phyloP scores from a whole-genome alignment of 2,888 invertebrate species.

The Plebejus anna region DNA sequence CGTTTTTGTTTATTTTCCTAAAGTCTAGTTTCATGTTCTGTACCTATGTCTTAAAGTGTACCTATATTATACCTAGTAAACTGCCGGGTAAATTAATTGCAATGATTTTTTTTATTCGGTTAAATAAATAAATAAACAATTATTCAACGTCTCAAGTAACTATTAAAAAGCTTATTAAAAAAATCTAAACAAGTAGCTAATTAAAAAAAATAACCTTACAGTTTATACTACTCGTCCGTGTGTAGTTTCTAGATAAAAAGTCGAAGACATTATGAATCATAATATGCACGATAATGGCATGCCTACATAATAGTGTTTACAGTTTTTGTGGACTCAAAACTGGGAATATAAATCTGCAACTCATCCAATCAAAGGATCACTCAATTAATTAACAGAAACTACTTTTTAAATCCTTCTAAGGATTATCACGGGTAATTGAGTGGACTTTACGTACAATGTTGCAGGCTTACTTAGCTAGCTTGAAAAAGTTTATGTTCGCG shows the following conservation, averaged over 20 bases:
- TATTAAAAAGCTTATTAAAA: too few species aligned
- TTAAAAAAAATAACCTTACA: not conserved
- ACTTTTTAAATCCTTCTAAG: not conserved
- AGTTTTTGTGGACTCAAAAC: not conserved
- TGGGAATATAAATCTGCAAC: not conserved
- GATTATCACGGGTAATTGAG: conserved; percentile 3
- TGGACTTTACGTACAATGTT: conserved; percentile 11
- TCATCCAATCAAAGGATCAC: not conserved
- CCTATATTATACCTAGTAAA: not conserved
- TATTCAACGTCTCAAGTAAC: too few species aligned
- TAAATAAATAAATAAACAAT: too few species aligned
- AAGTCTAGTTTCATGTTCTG: not conserved
- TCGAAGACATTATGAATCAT: conserved; percentile 6
- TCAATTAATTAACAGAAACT: conserved; percentile 21
- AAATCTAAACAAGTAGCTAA: too few species aligned
- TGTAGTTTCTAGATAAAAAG: not conserved
- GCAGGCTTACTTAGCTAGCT: not conserved
- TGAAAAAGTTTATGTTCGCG: not conserved
- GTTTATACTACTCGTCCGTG: not conserved
- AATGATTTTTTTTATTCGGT: too few species aligned
- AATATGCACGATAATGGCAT: not conserved
- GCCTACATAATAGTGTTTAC: not conserved
- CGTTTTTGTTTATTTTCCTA: not conserved
- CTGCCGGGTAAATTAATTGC: not conserved
- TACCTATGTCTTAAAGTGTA: too few species aligned